These are phyloP conservation scores for Microctenopoma steveboyesi DNA, from an alignment of 2,797 vertebrate genomes.

Conservation along the genomic window DNA sequence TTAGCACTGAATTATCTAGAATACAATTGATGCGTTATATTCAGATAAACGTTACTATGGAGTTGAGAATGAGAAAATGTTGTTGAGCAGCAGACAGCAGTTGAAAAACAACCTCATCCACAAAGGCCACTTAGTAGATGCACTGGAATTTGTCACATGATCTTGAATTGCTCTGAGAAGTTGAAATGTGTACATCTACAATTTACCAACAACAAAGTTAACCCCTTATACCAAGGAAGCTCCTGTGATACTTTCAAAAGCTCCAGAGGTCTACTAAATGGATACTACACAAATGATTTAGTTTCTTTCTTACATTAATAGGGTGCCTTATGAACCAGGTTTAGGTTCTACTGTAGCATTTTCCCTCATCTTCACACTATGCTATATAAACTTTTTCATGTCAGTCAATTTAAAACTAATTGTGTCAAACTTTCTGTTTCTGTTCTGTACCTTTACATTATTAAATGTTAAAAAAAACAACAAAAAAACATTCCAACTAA, in stretches of 20 bases:
- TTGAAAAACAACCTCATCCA: neutral
- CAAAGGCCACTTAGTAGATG: slow-evolving; percentile 1
- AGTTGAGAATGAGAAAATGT: slow-evolving; percentile 1
- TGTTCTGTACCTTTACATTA: slow-evolving; percentile 10
- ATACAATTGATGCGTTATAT: slow-evolving; percentile 14
- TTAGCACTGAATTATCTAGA: slow-evolving; percentile 11
- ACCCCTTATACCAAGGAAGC: neutral
- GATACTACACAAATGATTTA: neutral
- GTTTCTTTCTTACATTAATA: slow-evolving; percentile 22
- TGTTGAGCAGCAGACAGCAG: neutral
- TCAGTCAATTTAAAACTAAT: slow-evolving; percentile 30
- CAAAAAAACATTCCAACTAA: neutral
- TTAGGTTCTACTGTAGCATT: slow-evolving; percentile 36
- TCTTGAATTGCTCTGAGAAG: neutral
- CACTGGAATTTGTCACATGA: neutral
- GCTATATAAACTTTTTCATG: slow-evolving; percentile 18
- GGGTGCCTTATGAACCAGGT: slow-evolving; percentile 61
- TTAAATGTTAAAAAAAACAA: slow-evolving; percentile 1
- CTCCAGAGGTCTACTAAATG: neutral
- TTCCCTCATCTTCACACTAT: slow-evolving; percentile 24
- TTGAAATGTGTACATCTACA: neutral
- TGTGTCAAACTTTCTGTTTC: slow-evolving; percentile 14
- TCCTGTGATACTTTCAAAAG: neutral
- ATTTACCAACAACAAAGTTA: neutral
- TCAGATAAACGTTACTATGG: neutral